Evolutionary conservation across 2,797 vertebrate genomes (phyloP).

Genomic region (Loriculus beryllinus): DNA sequence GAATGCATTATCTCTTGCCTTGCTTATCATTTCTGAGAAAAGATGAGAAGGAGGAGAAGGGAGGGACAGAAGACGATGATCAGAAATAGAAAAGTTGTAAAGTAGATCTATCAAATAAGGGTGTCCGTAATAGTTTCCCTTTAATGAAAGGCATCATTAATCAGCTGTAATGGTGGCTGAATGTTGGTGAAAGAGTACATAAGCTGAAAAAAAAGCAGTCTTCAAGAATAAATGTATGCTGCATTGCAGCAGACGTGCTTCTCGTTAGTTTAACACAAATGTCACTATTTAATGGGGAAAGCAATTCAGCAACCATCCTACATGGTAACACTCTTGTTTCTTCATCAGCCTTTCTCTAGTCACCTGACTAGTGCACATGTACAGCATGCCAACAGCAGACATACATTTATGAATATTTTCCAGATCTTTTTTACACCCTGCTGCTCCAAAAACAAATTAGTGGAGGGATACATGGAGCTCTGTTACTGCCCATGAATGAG

Average conservation of each 20-base stretch:
- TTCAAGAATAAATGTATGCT: slow-evolving; percentile 48
- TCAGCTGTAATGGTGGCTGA: slow-evolving; percentile 28
- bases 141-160: slow-evolving; percentile 47
- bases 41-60: slow-evolving; percentile 29
- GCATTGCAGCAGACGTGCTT: slow-evolving; percentile 58
- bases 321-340: not conserved
- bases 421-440: not conserved
- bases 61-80: not conserved
- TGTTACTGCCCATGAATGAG: not conserved
- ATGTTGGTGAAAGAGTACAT: slow-evolving; percentile 42
- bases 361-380: not conserved
- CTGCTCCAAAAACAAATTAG: rapidly evolving
- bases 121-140: not conserved
- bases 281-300: slow-evolving; percentile 53
- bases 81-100: slow-evolving; percentile 47
- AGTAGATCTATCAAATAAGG: slow-evolving; percentile 47
- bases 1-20: slow-evolving; percentile 46
- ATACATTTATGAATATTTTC: not conserved
- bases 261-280: slow-evolving; percentile 64
- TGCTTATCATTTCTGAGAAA: slow-evolving; percentile 29
- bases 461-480: not conserved
- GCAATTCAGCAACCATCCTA: slow-evolving; percentile 32
- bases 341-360: not conserved
- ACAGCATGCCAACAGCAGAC: not conserved
- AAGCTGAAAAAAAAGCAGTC: slow-evolving; percentile 52